A percentile compares a stretch with the other conserved stretches of the same genome.
Conservation (phyloP, 2,888 invertebrate genomes). For the Phania funesta region DNA sequence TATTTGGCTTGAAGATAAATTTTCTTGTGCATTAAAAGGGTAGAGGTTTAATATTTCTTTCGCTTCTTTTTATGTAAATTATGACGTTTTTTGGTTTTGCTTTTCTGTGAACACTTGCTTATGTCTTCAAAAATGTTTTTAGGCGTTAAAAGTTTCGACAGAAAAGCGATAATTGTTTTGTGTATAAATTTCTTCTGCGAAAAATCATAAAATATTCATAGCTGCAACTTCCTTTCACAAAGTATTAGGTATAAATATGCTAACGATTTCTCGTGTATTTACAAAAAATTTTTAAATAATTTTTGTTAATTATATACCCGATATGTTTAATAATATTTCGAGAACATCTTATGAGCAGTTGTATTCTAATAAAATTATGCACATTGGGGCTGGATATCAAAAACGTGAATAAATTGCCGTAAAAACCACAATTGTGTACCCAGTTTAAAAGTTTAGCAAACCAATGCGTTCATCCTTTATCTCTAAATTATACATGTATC, state of each 20-base stretch:
- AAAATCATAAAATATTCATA: slow-evolving; percentile 40
- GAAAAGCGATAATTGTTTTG: slow-evolving; percentile 37
- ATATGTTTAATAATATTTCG: too few species aligned
- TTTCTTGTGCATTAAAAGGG: too few species aligned
- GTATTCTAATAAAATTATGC: background rate
- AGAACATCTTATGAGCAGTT: background rate
- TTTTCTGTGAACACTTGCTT: background rate
- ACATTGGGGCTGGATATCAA: background rate
- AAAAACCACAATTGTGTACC: too few species aligned
- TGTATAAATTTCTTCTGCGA: slow-evolving; percentile 12
- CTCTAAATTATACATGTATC: slow-evolving; percentile 32
- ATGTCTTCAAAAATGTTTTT: slow-evolving; percentile 9
- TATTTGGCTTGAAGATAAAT: background rate
- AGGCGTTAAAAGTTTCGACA: slow-evolving; percentile 47
- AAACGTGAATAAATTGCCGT: slow-evolving; percentile 3
- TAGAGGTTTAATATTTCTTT: too few species aligned
- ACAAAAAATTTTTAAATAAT: too few species aligned
- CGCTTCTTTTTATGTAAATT: slow-evolving; percentile 42
- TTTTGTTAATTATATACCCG: too few species aligned
- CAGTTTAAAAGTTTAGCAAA: background rate
- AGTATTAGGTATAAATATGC: background rate
- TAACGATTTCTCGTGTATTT: background rate
- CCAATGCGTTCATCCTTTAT: background rate
- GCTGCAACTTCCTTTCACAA: slow-evolving; percentile 26
- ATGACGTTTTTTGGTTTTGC: background rate